These are phyloP conservation scores for Drosophila sordidapex DNA, from an alignment of 2,888 invertebrate species.

Conservation along the genomic window DNA sequence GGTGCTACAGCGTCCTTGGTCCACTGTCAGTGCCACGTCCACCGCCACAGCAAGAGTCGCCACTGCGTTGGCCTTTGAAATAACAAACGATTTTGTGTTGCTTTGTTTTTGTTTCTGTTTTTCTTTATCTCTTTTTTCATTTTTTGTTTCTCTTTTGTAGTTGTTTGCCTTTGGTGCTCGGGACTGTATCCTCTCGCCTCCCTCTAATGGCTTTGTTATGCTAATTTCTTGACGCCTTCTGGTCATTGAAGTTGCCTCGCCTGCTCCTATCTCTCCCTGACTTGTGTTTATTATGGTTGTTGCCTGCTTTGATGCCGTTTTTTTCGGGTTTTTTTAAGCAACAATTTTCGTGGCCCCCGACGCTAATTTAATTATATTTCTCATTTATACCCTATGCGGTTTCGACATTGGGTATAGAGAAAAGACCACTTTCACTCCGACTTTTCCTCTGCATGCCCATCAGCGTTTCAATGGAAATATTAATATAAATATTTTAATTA, in stretches of 20 bases:
- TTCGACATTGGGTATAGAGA: not conserved
- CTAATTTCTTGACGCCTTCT: constrained; percentile 75
- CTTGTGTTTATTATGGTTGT: constrained; percentile 32
- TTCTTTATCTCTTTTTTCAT: not conserved
- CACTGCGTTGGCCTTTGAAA: constrained; percentile 64
- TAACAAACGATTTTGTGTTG: constrained; percentile 53
- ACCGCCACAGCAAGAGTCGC: constrained; percentile 1
- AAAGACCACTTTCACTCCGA: not conserved
- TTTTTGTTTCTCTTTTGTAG: constrained; percentile 5
- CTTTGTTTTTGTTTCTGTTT: not conserved
- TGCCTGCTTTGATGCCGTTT: constrained; percentile 43
- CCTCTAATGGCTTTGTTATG: constrained; percentile 74
- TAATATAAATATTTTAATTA: not conserved
- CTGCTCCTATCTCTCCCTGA: constrained; percentile 7
- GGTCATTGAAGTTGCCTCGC: constrained; percentile 57
- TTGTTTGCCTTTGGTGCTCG: constrained; percentile 14
- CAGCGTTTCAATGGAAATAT: not conserved
- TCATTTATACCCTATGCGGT: constrained; percentile 12
- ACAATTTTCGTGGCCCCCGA: constrained; percentile 41
- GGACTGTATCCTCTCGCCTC: constrained; percentile 26
- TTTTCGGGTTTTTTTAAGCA: constrained; percentile 39
- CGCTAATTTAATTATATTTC: constrained; percentile 67
- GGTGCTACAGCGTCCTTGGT: constrained; percentile 36
- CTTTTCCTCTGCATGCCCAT: not conserved
- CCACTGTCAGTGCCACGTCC: constrained; percentile 58